These are phyloP conservation scores for Pseudomyrmex dendroicus DNA, from an alignment of 1,140 invertebrate genomes.

Conservation along the genomic window DNA sequence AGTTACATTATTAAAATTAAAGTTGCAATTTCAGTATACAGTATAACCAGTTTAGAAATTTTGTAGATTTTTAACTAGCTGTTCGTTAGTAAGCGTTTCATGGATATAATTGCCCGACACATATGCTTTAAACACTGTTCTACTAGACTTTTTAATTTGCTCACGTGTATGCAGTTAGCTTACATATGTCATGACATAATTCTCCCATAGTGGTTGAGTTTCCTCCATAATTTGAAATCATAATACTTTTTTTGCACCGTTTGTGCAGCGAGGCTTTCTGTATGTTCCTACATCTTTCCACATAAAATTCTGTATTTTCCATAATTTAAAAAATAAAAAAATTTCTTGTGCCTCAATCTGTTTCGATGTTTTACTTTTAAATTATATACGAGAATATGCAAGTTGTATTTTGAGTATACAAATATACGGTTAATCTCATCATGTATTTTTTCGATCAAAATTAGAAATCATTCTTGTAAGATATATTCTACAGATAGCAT, in stretches of 20 bases:
- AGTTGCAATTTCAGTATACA: conserved; percentile 25
- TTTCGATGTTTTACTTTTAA: too few species aligned
- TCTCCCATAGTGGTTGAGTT: conserved; percentile 49
- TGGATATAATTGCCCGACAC: conserved; percentile 53
- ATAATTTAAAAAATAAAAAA: conserved; percentile 39
- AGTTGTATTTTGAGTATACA: not conserved
- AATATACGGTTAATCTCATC: not conserved
- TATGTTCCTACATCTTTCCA: not conserved
- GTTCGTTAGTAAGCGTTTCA: conserved; percentile 72
- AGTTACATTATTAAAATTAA: conserved; percentile 10
- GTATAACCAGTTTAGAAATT: conserved; percentile 37
- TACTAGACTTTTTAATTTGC: conserved; percentile 65
- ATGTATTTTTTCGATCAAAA: not conserved
- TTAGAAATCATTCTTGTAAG: not conserved
- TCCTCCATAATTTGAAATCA: conserved; percentile 56
- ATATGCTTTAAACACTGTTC: conserved; percentile 68
- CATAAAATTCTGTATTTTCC: conserved; percentile 21
- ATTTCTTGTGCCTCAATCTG: not conserved
- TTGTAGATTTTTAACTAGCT: conserved; percentile 31
- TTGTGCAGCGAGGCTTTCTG: conserved; percentile 5
- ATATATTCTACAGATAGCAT: not conserved
- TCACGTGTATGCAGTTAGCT: conserved; percentile 62
- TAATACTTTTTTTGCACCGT: conserved; percentile 33
- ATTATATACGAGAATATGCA: not conserved
- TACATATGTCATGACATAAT: conserved; percentile 63